These are phyloP conservation scores for Agrotis exclamationis DNA, from an alignment of 2,888 invertebrate genomes.

Conservation along the genomic window DNA sequence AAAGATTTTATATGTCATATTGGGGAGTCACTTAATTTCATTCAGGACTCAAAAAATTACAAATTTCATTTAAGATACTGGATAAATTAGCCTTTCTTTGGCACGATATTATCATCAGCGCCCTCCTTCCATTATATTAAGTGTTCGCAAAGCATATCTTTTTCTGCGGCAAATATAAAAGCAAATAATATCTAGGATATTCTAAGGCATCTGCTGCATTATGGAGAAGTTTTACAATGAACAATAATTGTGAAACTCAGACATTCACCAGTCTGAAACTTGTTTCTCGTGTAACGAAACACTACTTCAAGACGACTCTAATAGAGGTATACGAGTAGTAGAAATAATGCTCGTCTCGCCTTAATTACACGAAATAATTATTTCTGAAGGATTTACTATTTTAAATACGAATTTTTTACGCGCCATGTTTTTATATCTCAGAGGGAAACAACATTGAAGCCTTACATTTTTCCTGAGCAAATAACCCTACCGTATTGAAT, in stretches of 20 bases:
- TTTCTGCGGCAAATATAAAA: too few relatives aligned
- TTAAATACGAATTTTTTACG: neutral
- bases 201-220: neutral
- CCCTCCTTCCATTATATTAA: too few relatives aligned
- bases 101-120: too few relatives aligned
- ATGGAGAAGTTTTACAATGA: neutral
- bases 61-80: neutral
- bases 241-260: neutral
- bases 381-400: neutral
- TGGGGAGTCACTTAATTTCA: too few relatives aligned
- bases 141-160: too few relatives aligned
- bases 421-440: neutral
- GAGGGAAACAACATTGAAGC: slow-evolving; percentile 17
- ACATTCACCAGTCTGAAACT: neutral
- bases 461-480: slow-evolving; percentile 13
- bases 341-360: neutral
- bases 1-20: too few relatives aligned
- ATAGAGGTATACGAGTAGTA: neutral
- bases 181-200: neutral
- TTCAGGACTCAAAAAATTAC: too few relatives aligned
- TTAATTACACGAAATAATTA: too few relatives aligned
- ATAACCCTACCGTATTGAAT: slow-evolving; percentile 26
- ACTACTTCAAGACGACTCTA: neutral
- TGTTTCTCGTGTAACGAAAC: neutral
- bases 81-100: neutral